Evolutionary conservation across 1,140 invertebrate species (phyloP), one percentile per base, ranked within the genome.

Genomic region (Cephus cinctus): DNA sequence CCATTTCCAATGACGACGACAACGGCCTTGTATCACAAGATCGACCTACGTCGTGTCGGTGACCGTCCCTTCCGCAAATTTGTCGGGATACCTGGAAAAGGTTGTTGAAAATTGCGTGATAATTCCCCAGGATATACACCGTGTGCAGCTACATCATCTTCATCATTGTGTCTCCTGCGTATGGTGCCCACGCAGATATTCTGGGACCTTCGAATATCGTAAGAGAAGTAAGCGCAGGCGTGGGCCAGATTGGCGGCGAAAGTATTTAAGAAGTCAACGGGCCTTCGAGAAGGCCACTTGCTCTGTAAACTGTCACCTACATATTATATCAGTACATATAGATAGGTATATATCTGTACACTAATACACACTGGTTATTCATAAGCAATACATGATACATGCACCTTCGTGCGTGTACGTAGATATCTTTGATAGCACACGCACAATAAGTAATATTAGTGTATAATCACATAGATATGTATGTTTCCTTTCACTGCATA

Each of bases 181-280:
- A n/a, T n/a, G n/a, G n/a, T n/a, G n/a, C n/a, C n/a, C n/a, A n/a
- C n/a, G n/a, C n/a, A n/a, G n/a, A n/a, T n/a, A n/a, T n/a, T n/a
- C n/a, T n/a, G n/a, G n/a, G n/a, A n/a, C n/a, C n/a, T n/a, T n/a
- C n/a, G n/a, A n/a, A n/a, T n/a, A n/a, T n/a, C n/a, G n/a, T n/a
- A n/a, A n/a, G n/a, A n/a, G n/a, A n/a, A n/a, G n/a, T n/a, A n/a
- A n/a, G n/a, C 58, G 62, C 65, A 61, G 69, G 69, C 57, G 59
- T 54, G 51, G 32, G 36, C 49, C 46, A 39, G 41, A 18, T 50
- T 19, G 40, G 31, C 43, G 59, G 61, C 64, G 67, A 73, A 69
- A 68, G 69, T 73, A 73, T 66, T 73, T 71, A 73, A 71, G 53
- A 69, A 61, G 60, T 65, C 51, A 51, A 57, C 54, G 59, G 46